These are phyloP conservation scores for Tetanocera ferruginea DNA, from an alignment of 2,888 invertebrate species.

Conservation along the genomic window DNA sequence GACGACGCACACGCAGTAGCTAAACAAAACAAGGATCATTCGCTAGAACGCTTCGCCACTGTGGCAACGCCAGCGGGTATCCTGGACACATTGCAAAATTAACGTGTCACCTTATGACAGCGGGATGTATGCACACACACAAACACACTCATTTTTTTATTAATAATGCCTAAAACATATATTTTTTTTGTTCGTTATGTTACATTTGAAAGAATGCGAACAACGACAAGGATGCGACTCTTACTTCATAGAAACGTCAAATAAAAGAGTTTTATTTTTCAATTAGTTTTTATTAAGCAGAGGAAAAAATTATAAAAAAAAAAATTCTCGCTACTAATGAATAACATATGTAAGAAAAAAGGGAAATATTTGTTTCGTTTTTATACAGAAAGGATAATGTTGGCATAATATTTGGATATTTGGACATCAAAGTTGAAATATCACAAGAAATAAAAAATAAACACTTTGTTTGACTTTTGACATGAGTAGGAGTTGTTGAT, in stretches of 20 bases:
- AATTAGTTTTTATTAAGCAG: conserved; percentile 29
- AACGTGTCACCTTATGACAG: conserved; percentile 43
- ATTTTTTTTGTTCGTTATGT: not conserved
- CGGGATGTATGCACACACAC: conserved; percentile 13
- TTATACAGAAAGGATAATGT: not conserved
- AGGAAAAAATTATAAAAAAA: not conserved
- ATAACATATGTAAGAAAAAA: not conserved
- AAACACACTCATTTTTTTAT: conserved; percentile 1
- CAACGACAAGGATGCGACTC: not conserved
- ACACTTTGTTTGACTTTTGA: not conserved
- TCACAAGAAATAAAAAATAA: not conserved
- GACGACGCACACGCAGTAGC: conserved; percentile 40
- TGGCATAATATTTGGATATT: not conserved
- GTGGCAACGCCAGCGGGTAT: conserved; percentile 11
- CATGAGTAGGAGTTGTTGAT: conserved; percentile 5
- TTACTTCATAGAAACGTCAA: not conserved
- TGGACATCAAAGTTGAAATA: not conserved
- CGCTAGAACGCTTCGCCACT: conserved; percentile 10
- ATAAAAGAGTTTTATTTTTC: conserved; percentile 24
- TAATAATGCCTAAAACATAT: not conserved
- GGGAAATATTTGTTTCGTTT: not conserved
- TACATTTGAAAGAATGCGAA: not conserved
- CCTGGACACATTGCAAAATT: conserved; percentile 33
- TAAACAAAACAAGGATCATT: conserved; percentile 40
- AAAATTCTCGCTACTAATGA: not conserved